These are phyloP conservation scores for Lacanobia wlatinum DNA, from an alignment of 2,888 invertebrate genomes.

Conservation along the genomic window DNA sequence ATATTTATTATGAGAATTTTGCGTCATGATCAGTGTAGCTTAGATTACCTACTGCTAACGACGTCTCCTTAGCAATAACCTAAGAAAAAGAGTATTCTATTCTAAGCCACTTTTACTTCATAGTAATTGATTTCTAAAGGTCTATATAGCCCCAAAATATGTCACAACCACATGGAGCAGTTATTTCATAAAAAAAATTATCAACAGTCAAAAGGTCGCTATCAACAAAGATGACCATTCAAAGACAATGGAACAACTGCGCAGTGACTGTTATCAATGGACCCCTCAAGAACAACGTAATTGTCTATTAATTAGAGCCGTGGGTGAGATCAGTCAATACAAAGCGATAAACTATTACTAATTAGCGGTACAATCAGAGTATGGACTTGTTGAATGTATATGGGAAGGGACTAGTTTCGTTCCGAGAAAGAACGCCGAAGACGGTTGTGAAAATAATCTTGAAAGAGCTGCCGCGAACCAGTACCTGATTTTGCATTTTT, in stretches of 20 bases:
- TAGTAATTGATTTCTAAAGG: too few species aligned
- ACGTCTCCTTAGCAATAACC: too few species aligned
- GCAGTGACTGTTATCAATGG: conserved; percentile 54
- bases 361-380: conserved; percentile 28
- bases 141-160: too few species aligned
- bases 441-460: neutral
- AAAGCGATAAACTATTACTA: conserved; percentile 15
- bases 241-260: conserved; percentile 60
- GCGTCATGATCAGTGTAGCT: too few species aligned
- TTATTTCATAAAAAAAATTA: conserved; percentile 25
- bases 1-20: neutral
- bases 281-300: conserved; percentile 57
- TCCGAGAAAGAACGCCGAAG: neutral
- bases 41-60: too few species aligned
- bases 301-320: conserved; percentile 35
- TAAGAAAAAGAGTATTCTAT: too few species aligned
- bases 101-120: too few species aligned
- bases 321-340: conserved; percentile 38
- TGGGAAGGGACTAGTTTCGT: conserved; percentile 1
- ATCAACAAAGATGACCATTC: conserved; percentile 62
- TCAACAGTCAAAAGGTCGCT: conserved; percentile 60
- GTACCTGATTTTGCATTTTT: conserved; percentile 9
- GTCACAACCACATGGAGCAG: neutral
- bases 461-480: neutral
- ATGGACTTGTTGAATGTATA: conserved; percentile 22